Evolutionary conservation across 2,797 vertebrate genomes (phyloP).

Genomic region (Micropoecilia bifurca): DNA sequence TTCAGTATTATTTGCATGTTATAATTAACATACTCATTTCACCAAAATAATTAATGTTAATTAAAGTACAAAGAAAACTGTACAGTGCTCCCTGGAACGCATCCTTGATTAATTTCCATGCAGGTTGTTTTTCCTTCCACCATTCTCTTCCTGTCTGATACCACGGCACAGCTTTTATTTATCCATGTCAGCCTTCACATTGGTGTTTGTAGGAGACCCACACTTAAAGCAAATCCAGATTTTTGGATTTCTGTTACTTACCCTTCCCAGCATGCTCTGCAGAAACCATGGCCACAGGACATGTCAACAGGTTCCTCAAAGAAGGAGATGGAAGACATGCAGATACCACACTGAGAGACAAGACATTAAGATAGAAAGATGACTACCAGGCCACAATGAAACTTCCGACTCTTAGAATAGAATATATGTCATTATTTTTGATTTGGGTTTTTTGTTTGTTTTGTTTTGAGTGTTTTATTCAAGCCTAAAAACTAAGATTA

Average conservation of each 20-base stretch:
- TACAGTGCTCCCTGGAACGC: neutral
- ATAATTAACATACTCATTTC: neutral
- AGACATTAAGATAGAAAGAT: neutral
- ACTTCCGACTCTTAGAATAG: neutral
- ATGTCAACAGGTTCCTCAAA: slow-evolving; percentile 98
- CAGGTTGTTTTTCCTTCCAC: neutral
- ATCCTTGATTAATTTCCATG: neutral
- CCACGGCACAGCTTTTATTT: neutral
- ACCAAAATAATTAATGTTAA: neutral
- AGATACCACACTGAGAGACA: slow-evolving; percentile 92
- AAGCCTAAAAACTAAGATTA: neutral
- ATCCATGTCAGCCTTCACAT: neutral
- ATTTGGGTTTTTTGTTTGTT: neutral
- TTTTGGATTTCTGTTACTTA: slow-evolving; percentile 71
- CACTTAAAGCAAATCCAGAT: neutral
- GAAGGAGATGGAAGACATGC: slow-evolving; percentile 94
- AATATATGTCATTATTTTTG: neutral
- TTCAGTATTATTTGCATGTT: neutral
- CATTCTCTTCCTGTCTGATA: neutral
- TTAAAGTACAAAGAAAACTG: neutral
- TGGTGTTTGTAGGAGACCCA: neutral
- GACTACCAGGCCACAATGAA: neutral
- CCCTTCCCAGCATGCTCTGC: slow-evolving; percentile 98
- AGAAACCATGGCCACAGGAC: slow-evolving; percentile 97
- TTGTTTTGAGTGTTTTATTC: neutral